Evolutionary conservation across 2,797 vertebrate species (phyloP), one percentile per base, ranked within the genome.

Genomic region (Schizopygopsis pylzovi): DNA sequence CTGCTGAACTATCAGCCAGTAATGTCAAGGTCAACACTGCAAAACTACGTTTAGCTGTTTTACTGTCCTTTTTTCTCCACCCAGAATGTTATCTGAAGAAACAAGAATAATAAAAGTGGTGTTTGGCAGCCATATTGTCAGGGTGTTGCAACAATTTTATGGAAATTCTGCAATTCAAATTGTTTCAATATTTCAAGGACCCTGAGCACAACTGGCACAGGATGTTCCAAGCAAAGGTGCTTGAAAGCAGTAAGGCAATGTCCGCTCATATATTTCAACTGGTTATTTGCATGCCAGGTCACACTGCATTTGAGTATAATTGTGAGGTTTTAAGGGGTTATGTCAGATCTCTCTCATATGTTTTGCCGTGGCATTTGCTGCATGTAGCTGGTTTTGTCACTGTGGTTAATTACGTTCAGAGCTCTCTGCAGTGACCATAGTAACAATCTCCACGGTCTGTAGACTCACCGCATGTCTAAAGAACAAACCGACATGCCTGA

Each of bases 361-460:
- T n/a, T 61, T 12, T 18, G 33, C 77, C 16, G 3, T 75, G 70
- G 37, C 33, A 67, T 72, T 67, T 6, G 41, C 84, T 56, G 59
- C 85, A 76, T 75, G 59, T 43, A 73, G 59, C 61, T 79, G 79
- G 15, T 33, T 54, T 43, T 82, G 85, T 83, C 85, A 39, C 22
- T 67, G 73, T n/a, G n/a, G 63, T 70, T 71, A 79, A 79, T 84
- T 79, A 56, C 39, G 39, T 79, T 79, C 39, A 71, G 37, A 79
- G 39, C 75, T 33, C 63, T 63, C 41, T 79, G 33, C 70, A 22
- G 84, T 89, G 73, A 88, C 89, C 87, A 88, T 87, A 85, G 89
- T 81, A 89, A 88, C 87, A 85, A 86, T 81, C 78, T 76, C 83
- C 41, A 43, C 1, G 43, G 72, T 65, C 79, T 75, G 28, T 72